Conservation (phyloP, 1,140 invertebrate genomes). For the Cydia fagiglandana region DNA sequence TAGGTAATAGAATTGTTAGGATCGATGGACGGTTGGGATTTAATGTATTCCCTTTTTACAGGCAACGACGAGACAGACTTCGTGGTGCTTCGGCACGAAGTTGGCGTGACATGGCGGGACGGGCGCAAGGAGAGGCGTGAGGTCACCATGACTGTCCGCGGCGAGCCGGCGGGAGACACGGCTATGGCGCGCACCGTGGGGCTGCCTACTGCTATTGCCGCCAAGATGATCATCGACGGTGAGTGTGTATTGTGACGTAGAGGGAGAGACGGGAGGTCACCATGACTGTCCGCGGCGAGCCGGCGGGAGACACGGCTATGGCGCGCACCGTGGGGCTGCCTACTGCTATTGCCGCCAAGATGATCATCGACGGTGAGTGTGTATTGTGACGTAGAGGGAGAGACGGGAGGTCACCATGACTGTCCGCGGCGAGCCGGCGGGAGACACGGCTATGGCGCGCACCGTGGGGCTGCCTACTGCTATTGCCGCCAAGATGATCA, state of each 20-base stretch:
- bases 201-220: conserved; percentile 96
- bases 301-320: no score
- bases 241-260: conserved; percentile 45
- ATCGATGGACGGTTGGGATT: no score
- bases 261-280: background rate
- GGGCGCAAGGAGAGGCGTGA: conserved; percentile 89
- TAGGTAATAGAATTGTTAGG: no score
- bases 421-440: no score
- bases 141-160: conserved; percentile 96
- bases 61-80: conserved; percentile 94
- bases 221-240: conserved; percentile 98
- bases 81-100: conserved; percentile 95
- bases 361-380: conserved; percentile 94
- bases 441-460: no score
- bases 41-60: conserved; percentile 52
- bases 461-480: no score
- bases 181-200: conserved; percentile 99
- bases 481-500: no score
- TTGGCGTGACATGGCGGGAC: conserved; percentile 95
- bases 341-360: conserved; percentile 98
- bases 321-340: no score
- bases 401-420: no score
- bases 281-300: conserved; percentile 86
- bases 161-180: conserved; percentile 91
- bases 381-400: no score